Percentiles rank a stretch among this genome's conserved stretches.
These are phyloP conservation scores for Perca flavescens DNA, from an alignment of 2,113 vertebrate species.

Conservation along the genomic window DNA sequence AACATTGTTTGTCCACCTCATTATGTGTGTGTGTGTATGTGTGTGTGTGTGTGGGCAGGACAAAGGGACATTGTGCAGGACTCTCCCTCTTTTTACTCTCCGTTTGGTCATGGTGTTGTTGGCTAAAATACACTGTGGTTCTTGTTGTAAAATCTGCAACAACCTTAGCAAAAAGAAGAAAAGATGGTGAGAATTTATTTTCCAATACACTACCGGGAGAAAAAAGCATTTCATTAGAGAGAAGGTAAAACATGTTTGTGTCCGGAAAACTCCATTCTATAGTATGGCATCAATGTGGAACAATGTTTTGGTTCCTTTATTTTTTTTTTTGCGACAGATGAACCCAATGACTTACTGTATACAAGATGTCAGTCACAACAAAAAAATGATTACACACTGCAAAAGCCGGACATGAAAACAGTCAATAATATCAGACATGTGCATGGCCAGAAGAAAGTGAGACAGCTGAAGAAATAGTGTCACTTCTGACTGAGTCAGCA, in stretches of 20 bases:
- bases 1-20: conserved; percentile 49
- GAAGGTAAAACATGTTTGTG: neutral
- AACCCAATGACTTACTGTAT: neutral
- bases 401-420: conserved; percentile 13
- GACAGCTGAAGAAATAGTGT: conserved; percentile 20
- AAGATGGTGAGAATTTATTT: neutral
- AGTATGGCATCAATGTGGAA: neutral
- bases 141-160: neutral
- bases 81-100: conserved; percentile 1
- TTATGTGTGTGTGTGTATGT: conserved; percentile 20
- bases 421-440: conserved; percentile 33
- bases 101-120: conserved; percentile 8
- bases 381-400: conserved; percentile 24
- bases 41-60: conserved; percentile 43
- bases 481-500: conserved; percentile 30
- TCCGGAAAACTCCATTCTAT: neutral
- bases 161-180: conserved; percentile 8
- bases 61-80: conserved; percentile 53
- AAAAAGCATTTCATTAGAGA: neutral
- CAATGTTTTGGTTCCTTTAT: neutral
- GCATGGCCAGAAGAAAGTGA: conserved; percentile 10
- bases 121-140: neutral
- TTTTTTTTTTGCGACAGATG: neutral
- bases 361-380: conserved; percentile 18
- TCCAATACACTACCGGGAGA: neutral